Percentiles rank a stretch among this genome's conserved stretches.
phyloP scores from a whole-genome alignment of 1,140 invertebrate species.

The Propsilocerus akamusi region DNA sequence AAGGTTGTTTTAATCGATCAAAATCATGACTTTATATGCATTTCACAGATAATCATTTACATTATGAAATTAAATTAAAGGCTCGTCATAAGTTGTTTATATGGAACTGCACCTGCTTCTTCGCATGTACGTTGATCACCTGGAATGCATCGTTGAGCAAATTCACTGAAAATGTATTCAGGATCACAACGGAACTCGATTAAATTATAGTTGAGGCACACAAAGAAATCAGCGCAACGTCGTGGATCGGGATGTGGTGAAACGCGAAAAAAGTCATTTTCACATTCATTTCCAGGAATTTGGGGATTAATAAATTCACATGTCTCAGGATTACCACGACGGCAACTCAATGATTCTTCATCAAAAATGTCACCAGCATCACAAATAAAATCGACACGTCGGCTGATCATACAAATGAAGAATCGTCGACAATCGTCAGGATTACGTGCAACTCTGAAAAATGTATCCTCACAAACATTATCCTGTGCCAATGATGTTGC shows the following conservation, averaged over 20 bases:
- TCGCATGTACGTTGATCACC: background rate
- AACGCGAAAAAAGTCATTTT: background rate
- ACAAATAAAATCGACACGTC: background rate
- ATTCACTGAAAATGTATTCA: background rate
- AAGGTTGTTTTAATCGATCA: no score
- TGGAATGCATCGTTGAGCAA: background rate
- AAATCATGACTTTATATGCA: no score
- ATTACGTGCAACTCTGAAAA: background rate
- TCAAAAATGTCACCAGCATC: background rate
- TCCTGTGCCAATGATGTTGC: no score
- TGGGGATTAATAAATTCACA: background rate
- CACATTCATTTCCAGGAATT: background rate
- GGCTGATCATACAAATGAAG: background rate
- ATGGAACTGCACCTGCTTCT: no score
- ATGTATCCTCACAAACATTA: background rate
- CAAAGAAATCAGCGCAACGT: background rate
- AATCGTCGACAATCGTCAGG: background rate
- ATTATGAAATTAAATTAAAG: no score
- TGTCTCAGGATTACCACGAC: background rate
- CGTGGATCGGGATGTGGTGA: background rate
- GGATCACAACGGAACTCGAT: background rate
- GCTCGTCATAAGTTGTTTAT: no score
- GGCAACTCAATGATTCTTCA: background rate
- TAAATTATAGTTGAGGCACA: background rate
- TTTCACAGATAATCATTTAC: no score